These are phyloP conservation scores for Drosophila multiciliata DNA, from an alignment of 2,888 invertebrate species.

Conservation along the genomic window DNA sequence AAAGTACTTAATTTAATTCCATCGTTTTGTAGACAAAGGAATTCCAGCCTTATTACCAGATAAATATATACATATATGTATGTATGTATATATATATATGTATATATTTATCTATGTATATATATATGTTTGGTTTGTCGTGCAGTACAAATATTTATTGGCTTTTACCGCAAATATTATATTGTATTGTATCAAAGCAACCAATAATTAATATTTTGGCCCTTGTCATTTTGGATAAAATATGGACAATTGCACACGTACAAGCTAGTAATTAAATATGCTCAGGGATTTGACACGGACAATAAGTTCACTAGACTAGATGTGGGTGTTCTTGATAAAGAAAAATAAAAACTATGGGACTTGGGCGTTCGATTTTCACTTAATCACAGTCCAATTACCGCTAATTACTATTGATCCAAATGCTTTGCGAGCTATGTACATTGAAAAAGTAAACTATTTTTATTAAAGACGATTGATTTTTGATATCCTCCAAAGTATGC, in stretches of 20 bases:
- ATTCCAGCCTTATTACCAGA: slow-evolving; percentile 4
- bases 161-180: slow-evolving; percentile 33
- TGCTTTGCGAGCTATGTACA: slow-evolving; percentile 15
- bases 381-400: slow-evolving; percentile 31
- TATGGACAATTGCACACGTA: slow-evolving; percentile 36
- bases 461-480: slow-evolving; percentile 14
- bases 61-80: slow-evolving; percentile 25
- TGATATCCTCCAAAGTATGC: slow-evolving; percentile 38
- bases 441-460: slow-evolving; percentile 10
- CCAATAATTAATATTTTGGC: not conserved
- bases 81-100: slow-evolving; percentile 5
- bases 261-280: slow-evolving; percentile 20
- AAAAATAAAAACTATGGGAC: not conserved
- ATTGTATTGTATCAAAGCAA: too few relatives aligned
- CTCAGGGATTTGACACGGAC: slow-evolving; percentile 14
- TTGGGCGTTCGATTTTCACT: not conserved
- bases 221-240: slow-evolving; percentile 30
- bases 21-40: slow-evolving; percentile 1
- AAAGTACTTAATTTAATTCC: not conserved
- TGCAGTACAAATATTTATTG: slow-evolving; percentile 54
- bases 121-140: slow-evolving; percentile 41
- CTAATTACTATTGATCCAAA: slow-evolving; percentile 30
- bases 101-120: not conserved
- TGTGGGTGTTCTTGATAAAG: slow-evolving; percentile 11
- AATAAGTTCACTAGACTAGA: slow-evolving; percentile 10